These are phyloP conservation scores for Pogoniulus pusillus DNA, from an alignment of 2,797 vertebrate genomes.

Conservation along the genomic window DNA sequence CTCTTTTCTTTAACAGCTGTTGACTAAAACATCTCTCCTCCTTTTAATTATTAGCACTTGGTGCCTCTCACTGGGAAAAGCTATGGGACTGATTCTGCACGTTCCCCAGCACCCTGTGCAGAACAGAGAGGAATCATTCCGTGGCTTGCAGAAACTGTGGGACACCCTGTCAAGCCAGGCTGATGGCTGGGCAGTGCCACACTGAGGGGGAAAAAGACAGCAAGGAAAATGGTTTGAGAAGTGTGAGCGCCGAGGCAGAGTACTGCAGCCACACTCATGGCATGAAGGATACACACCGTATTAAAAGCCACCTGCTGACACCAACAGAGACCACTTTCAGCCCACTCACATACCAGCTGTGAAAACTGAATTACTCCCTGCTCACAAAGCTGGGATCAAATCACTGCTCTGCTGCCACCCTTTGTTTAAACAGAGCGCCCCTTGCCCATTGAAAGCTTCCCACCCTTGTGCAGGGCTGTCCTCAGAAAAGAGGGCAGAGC, in stretches of 20 bases:
- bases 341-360: background rate
- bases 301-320: background rate
- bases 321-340: background rate
- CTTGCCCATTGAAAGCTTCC: background rate
- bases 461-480: fast-evolving
- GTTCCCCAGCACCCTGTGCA: fast-evolving
- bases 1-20: background rate
- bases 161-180: background rate
- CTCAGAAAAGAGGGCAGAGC: background rate
- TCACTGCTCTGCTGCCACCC: background rate
- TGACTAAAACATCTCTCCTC: background rate
- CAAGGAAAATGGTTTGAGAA: background rate
- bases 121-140: background rate
- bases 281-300: background rate
- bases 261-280: background rate
- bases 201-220: background rate
- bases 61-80: background rate
- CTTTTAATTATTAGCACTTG: background rate
- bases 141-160: background rate
- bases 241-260: fast-evolving
- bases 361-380: background rate
- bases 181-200: background rate
- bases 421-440: background rate
- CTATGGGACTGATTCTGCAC: background rate
- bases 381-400: background rate